Percentiles rank a stretch among this genome's conserved stretches.
Evolutionary conservation across 2,113 vertebrate genomes (phyloP).

Genomic region (Pelobates fuscus): DNA sequence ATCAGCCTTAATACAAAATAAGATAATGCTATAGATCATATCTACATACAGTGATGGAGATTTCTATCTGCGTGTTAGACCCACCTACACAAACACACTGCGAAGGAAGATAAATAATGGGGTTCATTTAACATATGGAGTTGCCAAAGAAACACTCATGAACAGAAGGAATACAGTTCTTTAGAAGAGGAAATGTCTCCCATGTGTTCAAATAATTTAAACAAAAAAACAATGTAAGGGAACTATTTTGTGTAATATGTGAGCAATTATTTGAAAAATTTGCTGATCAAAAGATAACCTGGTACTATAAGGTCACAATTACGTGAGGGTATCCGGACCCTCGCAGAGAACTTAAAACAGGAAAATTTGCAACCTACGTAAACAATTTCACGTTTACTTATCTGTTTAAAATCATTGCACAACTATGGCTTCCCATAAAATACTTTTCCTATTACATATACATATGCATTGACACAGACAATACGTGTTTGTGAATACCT

Average conservation of each 20-base stretch:
- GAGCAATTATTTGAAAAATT: constrained; percentile 43
- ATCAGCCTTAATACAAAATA: no score
- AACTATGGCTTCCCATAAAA: constrained; percentile 28
- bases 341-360: constrained; percentile 29
- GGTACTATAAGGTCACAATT: constrained; percentile 7
- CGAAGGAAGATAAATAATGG: not conserved
- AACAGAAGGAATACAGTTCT: constrained; percentile 31
- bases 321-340: constrained; percentile 15
- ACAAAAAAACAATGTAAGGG: constrained; percentile 35
- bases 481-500: no score
- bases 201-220: constrained; percentile 40
- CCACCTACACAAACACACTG: constrained; percentile 6
- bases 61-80: not conserved
- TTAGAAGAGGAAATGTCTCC: constrained; percentile 41
- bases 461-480: no score
- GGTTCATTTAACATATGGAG: constrained; percentile 14
- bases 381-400: not conserved
- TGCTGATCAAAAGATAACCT: constrained; percentile 50
- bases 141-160: not conserved
- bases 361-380: not conserved
- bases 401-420: constrained; percentile 38
- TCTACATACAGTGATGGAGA: not conserved
- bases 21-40: no score
- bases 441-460: not conserved
- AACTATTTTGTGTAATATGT: constrained; percentile 46